These are phyloP conservation scores for Henricia sp. DNA, from an alignment of 53 echinoderm and acorn worm species.

Conservation along the genomic window DNA sequence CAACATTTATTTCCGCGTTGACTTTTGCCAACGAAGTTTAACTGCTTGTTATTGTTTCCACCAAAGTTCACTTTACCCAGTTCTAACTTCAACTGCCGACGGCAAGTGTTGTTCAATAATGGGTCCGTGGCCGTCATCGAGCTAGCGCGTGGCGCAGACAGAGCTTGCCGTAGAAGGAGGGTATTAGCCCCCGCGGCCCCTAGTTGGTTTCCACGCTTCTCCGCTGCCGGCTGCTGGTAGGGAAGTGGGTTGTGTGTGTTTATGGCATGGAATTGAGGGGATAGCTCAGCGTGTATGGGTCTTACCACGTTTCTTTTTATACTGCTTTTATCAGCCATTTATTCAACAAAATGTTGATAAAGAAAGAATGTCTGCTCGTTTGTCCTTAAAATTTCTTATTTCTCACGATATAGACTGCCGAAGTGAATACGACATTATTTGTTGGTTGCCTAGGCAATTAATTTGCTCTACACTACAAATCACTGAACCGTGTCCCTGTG, in stretches of 20 bases:
- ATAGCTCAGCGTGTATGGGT: neutral
- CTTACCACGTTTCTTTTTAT: no score
- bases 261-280: constrained; percentile 57
- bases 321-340: no score
- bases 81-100: constrained; percentile 22
- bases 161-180: neutral
- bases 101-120: constrained; percentile 14
- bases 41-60: constrained; percentile 48
- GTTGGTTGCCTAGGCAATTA: no score
- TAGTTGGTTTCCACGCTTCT: neutral
- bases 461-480: no score
- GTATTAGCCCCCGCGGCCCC: constrained; percentile 43
- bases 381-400: no score
- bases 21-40: neutral
- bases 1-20: neutral
- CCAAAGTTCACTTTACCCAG: constrained; percentile 53
- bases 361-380: no score
- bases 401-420: no score
- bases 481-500: no score
- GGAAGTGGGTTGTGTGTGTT: constrained; percentile 43
- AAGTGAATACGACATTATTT: no score
- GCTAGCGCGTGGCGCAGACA: constrained; percentile 14
- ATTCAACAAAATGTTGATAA: no score
- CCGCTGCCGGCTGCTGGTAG: neutral
- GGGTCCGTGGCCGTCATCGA: constrained; percentile 42